A percentile compares a stretch with the other conserved stretches of the same genome.
phyloP scores from a whole-genome alignment of 2,113 vertebrate species.

The Rhodinocichla rosea region DNA sequence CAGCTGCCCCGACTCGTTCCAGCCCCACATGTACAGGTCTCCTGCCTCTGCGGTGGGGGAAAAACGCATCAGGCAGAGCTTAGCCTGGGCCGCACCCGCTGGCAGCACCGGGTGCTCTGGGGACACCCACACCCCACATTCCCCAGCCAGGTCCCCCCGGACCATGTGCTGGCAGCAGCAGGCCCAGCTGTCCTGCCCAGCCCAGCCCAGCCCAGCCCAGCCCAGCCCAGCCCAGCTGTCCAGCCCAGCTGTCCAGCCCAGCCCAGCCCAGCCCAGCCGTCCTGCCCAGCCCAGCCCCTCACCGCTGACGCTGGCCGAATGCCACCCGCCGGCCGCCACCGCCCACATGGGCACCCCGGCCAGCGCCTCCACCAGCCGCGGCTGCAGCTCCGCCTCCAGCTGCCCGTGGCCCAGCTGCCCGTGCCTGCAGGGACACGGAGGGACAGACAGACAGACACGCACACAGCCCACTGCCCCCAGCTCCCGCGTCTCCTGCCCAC shows the following conservation, averaged over 20 bases:
- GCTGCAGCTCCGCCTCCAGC: slow-evolving; percentile 77
- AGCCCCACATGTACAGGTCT: slow-evolving; percentile 94
- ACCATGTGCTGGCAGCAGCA: fast-evolving
- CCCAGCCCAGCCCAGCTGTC: too few relatives aligned
- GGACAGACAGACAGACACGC: neutral
- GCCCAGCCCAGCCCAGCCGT: neutral
- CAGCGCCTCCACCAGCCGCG: slow-evolving; percentile 82
- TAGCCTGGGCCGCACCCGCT: fast-evolving
- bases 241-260: too few relatives aligned
- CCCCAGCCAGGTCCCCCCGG: too few relatives aligned
- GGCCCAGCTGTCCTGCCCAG: fast-evolving
- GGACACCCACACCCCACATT: fast-evolving
- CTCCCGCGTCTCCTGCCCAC: fast-evolving
- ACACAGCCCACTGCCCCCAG: fast-evolving
- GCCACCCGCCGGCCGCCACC: slow-evolving; percentile 89
- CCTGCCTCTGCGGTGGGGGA: slow-evolving; percentile 70
- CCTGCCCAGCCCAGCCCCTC: neutral
- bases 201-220: neutral
- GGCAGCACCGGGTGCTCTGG: fast-evolving
- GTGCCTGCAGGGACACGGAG: slow-evolving; percentile 73
- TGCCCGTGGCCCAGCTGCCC: slow-evolving; percentile 90
- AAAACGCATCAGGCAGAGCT: neutral
- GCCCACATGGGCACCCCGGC: slow-evolving; percentile 78
- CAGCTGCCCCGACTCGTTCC: slow-evolving; percentile 94
- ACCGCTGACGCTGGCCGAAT: slow-evolving; percentile 85